Base-by-base conservation (phyloP, 2,113 vertebrate species). In the Pygoscelis adeliae region DNA sequence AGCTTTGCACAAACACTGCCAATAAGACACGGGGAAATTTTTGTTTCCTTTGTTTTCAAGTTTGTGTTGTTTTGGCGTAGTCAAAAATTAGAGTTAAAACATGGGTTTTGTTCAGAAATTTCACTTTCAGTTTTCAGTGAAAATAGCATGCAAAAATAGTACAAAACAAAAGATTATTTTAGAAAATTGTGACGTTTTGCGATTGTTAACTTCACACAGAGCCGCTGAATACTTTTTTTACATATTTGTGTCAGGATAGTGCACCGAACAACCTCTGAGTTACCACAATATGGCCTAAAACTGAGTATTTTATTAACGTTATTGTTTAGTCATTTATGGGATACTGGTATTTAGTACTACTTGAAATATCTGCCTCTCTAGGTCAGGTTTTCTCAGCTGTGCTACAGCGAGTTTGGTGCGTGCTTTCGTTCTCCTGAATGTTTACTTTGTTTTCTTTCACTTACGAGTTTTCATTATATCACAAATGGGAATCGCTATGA, bases 341-440 rank as follows among this genome's bases (percentile, higher is more conserved):
- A 15, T 17, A 7, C 4, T 13, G 1, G 6, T 44, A 19, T 52
- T 62, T 30, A 59, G n/a, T 25, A 10, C 8, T 20, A 1, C 30
- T 76, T 40, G 44, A 79, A 79, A 65, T 70, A 47, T 3, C 53
- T 66, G 1, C 7, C 4, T 66, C 58, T 62, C 30, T 12, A 34
- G 22, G 18, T 30, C 50, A 44, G 46, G 38, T 62, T 91, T 87
- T 63, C 67, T 91, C 40, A 52, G 18, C 10, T 38, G 44, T 11
- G 6, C 19, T 15, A 6, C 1, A 2, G 38, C 0, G 10, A 88
- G 26, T n/a, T 65, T 63, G 78, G 16, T 19, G 40, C 6, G 1
- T 13, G 13, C 67, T 83, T 86, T 80, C 49, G 3, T 80, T 42
- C 38, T 34, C 36, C 40, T n/a, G 46, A 38, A 38, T 88, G 66